Evolutionary conservation across 92 coral and sea anemone genomes (phyloP).

Genomic region (Actinernus sp.): DNA sequence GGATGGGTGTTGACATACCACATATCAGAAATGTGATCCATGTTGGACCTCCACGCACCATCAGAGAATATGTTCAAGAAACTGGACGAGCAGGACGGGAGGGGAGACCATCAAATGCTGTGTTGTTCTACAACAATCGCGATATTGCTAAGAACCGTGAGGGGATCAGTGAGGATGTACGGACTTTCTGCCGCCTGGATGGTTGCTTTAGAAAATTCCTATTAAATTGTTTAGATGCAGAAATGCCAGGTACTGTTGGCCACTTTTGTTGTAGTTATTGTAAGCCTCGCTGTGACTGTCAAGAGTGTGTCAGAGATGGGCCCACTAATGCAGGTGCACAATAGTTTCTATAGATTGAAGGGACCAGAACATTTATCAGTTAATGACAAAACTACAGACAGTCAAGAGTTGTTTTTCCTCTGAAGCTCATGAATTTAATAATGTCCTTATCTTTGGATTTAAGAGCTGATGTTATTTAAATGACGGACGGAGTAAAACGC

Average conservation of each 20-base stretch:
- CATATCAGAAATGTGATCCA: constrained; percentile 40
- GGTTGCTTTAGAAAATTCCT: constrained; percentile 23
- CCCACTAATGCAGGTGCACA: no score
- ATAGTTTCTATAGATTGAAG: no score
- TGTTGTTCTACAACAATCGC: constrained; percentile 29
- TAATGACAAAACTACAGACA: no score
- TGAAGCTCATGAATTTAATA: no score
- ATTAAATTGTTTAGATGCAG: constrained; percentile 38
- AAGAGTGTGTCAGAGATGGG: constrained; percentile 17
- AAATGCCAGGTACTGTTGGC: constrained; percentile 7
- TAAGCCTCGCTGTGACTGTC: constrained; percentile 28
- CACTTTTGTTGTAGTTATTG: constrained; percentile 44
- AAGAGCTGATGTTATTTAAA: no score
- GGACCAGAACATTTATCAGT: no score
- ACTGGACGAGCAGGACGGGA: constrained; percentile 69
- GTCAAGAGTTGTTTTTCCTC: no score
- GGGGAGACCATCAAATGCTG: constrained; percentile 40
- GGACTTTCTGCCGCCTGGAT: constrained; percentile 25
- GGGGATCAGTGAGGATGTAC: constrained; percentile 1
- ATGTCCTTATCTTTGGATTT: no score
- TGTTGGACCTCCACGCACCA: constrained; percentile 54
- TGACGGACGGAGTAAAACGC: no score
- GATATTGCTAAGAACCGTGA: constrained; percentile 36
- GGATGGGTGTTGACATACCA: constrained; percentile 72
- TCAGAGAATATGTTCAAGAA: constrained; percentile 63